Evolutionary conservation across 2,797 vertebrate genomes (phyloP), one percentile per base, ranked within the genome.

Genomic region (Manis javanica): DNA sequence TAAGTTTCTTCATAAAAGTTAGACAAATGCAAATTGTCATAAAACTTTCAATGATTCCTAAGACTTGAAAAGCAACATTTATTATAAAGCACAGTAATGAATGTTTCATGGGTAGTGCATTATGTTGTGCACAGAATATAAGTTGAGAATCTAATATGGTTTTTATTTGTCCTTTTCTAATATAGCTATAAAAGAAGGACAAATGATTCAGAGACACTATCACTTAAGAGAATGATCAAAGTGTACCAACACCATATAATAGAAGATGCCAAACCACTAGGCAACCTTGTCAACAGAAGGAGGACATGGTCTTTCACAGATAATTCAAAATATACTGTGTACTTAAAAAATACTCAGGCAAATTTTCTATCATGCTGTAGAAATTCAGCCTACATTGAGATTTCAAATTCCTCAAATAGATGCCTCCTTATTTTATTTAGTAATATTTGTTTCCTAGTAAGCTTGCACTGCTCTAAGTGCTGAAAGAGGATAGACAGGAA

Each of bases 1-100:
- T 49, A 83, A 87, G 5, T 85, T 93, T 83, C 42, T 82, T 86
- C 74, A 75, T 78, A 39, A 90, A 96, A 88, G n/a, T 31, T 92
- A 85, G 84, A 85, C 42, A 75, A 88, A n/a, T 84, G 10, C 77
- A 90, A 94, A 81, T 57, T 84, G 29, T 46, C 77, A 87, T 84
- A 95, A 91, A 93, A 93, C 13, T 93, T 94, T 55, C 77, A 88
- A 66, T 1, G 4, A 46, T 85, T 92, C 15, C 63, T 90, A 90
- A 87, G 59, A 94, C 79, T 84, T 68, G n/a, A 87, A 57, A 23
- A 90, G 23, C 51, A 94, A 87, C 49, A 94, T 90, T 96, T 84
- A 84, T 94, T 94, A 86, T 79, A 85, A 92, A 63, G 29, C 5
- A 61, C 29, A 78, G 14, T 95, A 57, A 83, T 89, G 37, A 79